Conservation (phyloP, 2,113 vertebrate species). For the Syngnathus scovelli region DNA sequence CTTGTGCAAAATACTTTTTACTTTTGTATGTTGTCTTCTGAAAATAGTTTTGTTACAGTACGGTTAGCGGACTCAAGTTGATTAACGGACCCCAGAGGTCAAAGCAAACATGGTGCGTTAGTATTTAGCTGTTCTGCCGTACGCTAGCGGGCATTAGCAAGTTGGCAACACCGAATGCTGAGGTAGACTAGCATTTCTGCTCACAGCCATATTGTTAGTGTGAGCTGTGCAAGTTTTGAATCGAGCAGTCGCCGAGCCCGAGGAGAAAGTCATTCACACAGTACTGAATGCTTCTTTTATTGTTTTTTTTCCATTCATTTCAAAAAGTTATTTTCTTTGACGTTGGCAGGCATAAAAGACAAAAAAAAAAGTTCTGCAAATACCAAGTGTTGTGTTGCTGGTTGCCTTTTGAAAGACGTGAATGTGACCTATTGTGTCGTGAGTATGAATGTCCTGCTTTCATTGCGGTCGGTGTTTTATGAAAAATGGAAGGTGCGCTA, state of each 20-base stretch:
- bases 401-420: conserved; percentile 7
- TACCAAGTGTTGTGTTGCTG: neutral
- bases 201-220: neutral
- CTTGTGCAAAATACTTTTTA: neutral
- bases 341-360: conserved; percentile 11
- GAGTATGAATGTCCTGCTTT: conserved; percentile 2
- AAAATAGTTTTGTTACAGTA: neutral
- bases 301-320: conserved; percentile 7
- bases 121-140: too few species aligned
- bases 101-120: too few species aligned
- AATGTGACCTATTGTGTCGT: conserved; percentile 5
- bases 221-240: neutral
- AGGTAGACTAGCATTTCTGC: neutral
- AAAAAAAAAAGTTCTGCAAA: neutral
- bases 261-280: neutral
- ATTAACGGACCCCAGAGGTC: too few species aligned
- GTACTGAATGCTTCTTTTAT: neutral
- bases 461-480: neutral
- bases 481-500: neutral
- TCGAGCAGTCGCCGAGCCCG: neutral
- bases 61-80: too few species aligned
- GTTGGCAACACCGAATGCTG: too few species aligned
- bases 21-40: neutral
- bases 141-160: neutral
- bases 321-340: conserved; percentile 11